Evolutionary conservation across 92 coral and sea anemone species (phyloP), one percentile per base, ranked within the genome.

Genomic region (Paragorgia papillata): DNA sequence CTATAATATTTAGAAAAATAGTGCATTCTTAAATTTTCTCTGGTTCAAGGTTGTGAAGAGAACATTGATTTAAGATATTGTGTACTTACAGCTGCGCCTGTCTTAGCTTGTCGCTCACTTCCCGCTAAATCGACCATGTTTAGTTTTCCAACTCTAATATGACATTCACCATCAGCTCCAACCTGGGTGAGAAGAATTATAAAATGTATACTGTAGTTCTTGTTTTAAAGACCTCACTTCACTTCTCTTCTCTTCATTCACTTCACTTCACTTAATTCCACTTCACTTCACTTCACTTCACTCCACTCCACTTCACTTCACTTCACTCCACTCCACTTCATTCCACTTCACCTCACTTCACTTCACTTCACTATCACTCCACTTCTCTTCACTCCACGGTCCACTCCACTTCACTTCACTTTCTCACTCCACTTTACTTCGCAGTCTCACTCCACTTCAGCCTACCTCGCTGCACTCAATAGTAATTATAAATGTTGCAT

Each of bases 111-210:
- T 22, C 99, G 79, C 57, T 95, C 99, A 83, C 99, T 95, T 53
- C 99, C 99, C 59, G 99, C 99, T 73, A 95, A 83, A 60, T 95
- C 99, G 62, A 95, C 99, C 99, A 95, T 73, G 80, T 95, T 95
- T 15, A 95, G 85, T 75, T 91, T 95, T 2, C 99, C 99, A 77
- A 95, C 99, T 27, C 99, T 89, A 57, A 95, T 95, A 44, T 95
- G 99, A 28, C 90, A 85, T 58, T 95, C 97, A 25, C 96, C 99
- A 41, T 80, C 95, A 0, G 86, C 82, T 65, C 89, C 89, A 67
- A 85, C 92, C 99, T 95, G 74, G 10, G 34, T 35, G 40, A 51
- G 37, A 51, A 57, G 30, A 69, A 30, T 2, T 8, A 40, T 2
- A 26, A 1, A 22, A 25, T 20, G 15, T 41, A 13, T 24, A 0